These are phyloP conservation scores for Benthochromis sp. DNA, from an alignment of 2,113 vertebrate species.

Conservation along the genomic window DNA sequence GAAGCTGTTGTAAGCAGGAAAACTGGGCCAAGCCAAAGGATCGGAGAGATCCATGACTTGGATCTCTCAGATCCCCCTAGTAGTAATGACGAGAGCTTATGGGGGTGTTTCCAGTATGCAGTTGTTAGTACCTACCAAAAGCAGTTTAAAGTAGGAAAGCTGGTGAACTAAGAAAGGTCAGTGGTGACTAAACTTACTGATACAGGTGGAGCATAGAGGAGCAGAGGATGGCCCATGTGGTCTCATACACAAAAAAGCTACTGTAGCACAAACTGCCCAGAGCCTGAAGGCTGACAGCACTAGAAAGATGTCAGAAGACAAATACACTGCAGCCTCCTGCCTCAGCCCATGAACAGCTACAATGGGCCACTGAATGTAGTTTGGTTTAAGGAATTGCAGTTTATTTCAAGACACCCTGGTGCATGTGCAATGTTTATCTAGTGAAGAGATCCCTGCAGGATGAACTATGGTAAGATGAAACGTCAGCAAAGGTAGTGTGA, in stretches of 20 bases:
- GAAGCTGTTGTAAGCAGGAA: not conserved
- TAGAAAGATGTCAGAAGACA: not conserved
- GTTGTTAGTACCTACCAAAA: not conserved
- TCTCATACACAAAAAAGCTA: not conserved
- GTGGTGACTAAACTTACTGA: not conserved
- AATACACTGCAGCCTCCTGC: not conserved
- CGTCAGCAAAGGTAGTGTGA: not conserved
- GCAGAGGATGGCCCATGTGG: not conserved
- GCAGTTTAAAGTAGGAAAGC: not conserved
- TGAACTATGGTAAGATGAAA: not conserved
- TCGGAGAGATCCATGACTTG: not conserved
- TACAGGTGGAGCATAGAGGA: not conserved
- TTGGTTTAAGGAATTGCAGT: not conserved
- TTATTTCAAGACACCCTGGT: not conserved
- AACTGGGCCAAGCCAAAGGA: not conserved
- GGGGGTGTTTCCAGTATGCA: not conserved
- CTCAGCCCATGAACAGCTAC: accelerated
- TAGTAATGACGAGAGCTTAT: not conserved
- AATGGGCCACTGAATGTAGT: not conserved
- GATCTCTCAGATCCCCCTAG: not conserved
- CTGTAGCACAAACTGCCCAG: not conserved
- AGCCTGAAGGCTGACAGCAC: not conserved
- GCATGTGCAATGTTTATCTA: not conserved
- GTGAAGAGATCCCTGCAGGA: not conserved
- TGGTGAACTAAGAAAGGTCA: not conserved